Evolutionary conservation across 30 jellyfish, hydroid and myxozoan species (phyloP), one percentile per base, ranked within the genome.

Genomic region (Mastigias papua): DNA sequence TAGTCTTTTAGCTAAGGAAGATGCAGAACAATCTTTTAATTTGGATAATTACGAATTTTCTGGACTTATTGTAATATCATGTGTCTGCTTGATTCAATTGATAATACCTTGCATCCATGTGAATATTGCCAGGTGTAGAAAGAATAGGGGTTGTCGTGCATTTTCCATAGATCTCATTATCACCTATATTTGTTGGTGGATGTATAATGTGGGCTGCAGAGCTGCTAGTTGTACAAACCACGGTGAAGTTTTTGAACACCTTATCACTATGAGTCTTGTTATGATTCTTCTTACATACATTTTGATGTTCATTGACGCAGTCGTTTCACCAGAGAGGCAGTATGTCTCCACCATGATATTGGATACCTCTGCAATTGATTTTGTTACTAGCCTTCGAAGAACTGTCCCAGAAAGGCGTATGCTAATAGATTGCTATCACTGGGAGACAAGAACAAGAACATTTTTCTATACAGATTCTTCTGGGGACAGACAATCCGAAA

Each of bases 371-470:
- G 89, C 42, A 13, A 35, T 27, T 1, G 64, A 73, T 26, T 73
- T 33, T 23, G 77, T 86, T 6, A 61, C 62, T 28, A 33, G 31
- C 20, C 26, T 86, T 19, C 48, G 50, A 37, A 29, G 72, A 58
- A 48, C 49, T 5, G 64, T 22, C 22, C 86, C 86, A 4, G 25
- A 19, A n/a, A 29, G 75, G 50, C n/a, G 13, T 2, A 42, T 73
- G 89, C 19, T 68, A 34, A 73, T 81, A 31, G 73, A 33, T 8
- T 89, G 97, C 80, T 89, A 66, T 37, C 97, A 89, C 67, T n/a
- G 35, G 87, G 97, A 89, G 54, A 79, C 92, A 29, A 37, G 92
- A 11, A 70, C 86, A 1, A 48, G 91, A 33, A 60, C 73, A 0
- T 91, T 87, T 3, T 23, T 22, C 34, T 76, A 76, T 73, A 87